Evolutionary conservation across 2,113 vertebrate genomes (phyloP).

Genomic region (Mastomys coucha): DNA sequence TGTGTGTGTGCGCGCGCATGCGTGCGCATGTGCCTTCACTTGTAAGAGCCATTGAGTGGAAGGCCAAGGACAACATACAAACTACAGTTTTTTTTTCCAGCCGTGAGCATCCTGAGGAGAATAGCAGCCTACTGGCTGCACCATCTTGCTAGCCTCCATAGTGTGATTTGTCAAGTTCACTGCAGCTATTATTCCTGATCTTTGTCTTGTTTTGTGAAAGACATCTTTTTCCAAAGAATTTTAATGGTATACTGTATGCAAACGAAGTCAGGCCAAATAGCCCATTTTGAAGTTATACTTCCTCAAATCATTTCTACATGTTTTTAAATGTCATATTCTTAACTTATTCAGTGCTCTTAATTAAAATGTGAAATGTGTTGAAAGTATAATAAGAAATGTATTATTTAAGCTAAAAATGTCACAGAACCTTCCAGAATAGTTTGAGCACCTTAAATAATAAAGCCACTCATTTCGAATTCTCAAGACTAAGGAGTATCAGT

Average conservation of each 20-base stretch:
- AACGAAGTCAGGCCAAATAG: not conserved
- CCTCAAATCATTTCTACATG: not conserved
- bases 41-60: not conserved
- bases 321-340: not conserved
- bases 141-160: not conserved
- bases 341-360: not conserved
- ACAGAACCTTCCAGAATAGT: not conserved
- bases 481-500: not conserved
- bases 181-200: not conserved
- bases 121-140: not conserved
- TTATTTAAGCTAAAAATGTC: conserved; percentile 3
- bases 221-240: not conserved
- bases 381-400: not conserved
- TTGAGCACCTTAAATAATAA: not conserved
- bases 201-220: not conserved
- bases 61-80: not conserved
- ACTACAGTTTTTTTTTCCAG: too few relatives aligned
- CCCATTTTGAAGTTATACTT: not conserved
- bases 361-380: not conserved
- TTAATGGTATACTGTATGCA: not conserved
- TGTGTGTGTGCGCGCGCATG: not conserved
- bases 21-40: not conserved
- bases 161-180: not conserved
- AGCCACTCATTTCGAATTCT: conserved; percentile 1
- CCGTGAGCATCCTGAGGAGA: not conserved